Base-by-base conservation (phyloP, 2,113 vertebrate species). In the Callochromis pleurospilus region DNA sequence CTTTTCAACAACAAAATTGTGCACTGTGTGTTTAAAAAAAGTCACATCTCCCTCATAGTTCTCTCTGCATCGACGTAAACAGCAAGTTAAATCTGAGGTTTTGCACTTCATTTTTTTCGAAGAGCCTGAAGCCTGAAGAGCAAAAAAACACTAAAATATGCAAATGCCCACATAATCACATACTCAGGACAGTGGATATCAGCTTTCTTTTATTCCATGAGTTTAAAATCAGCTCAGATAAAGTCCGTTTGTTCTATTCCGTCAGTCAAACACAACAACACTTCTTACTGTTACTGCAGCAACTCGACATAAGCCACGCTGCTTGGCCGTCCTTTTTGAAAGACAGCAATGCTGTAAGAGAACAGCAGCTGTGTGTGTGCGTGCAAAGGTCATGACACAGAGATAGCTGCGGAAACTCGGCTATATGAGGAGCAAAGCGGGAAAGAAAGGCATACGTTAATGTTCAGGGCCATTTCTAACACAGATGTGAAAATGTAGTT, bases 401-500 rank as follows among this genome's bases (percentile, higher is more conserved):
- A 80, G 4, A 75, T 29, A 53, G 36, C 14, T 10, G 55, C n/a
- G 15, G 36, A 56, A 54, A 36, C 83, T 24, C 12, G 14, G 75
- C 73, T 60, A 6, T 62, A 55, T 26, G 47, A 84, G 7, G 73
- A 77, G 42, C 75, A 36, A 21, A 68, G 29, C 9, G 6, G 79
- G 24, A 73, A 62, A 70, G 53, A 47, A n/a, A 11, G 13, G 56
- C 29, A 56, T 21, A 55, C 33, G 47, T 82, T 85, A 53, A 87
- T 65, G 77, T 77, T 89, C 86, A 81, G 86, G 87, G 89, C 82
- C 80, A 38, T 33, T 84, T 73, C 55, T 26, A 87, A 84, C 81
- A 80, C 53, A 45, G 79, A 84, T 80, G 82, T 82, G 81, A 73
- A 79, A 42, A 80, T 26, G 38, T 17, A 73, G 62, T 79, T 75